Percentiles rank a stretch among this genome's conserved stretches.
Conservation (phyloP, 2,113 vertebrate genomes). For the Gambusia holbrooki region DNA sequence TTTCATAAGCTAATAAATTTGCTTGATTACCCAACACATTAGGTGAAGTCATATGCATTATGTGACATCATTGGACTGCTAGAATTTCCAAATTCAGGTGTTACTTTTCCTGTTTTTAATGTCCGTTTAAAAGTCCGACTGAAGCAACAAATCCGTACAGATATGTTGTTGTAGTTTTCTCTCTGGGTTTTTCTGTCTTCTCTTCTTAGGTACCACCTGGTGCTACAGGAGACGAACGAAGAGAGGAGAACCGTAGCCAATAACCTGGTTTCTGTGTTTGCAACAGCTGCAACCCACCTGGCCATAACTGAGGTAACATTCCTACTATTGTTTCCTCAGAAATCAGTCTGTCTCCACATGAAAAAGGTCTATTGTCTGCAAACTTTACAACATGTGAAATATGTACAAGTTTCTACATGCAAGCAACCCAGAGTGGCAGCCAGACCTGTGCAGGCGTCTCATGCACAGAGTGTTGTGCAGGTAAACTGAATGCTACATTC, state of each 20-base stretch:
- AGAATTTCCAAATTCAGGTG: background rate
- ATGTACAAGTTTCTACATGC: background rate
- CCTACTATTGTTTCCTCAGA: background rate
- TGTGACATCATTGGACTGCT: no score
- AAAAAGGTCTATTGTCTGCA: background rate
- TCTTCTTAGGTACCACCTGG: conserved; percentile 75
- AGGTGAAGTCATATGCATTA: no score
- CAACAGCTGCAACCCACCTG: conserved; percentile 71
- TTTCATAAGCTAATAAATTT: no score
- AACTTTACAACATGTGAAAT: background rate
- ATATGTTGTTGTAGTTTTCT: background rate
- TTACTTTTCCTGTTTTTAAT: background rate
- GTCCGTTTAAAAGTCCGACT: background rate
- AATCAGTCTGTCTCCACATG: background rate
- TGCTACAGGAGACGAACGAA: conserved; percentile 81
- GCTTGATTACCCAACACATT: no score
- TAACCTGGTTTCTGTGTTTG: conserved; percentile 73
- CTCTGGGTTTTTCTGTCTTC: background rate
- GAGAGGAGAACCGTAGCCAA: conserved; percentile 74
- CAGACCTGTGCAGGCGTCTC: no score
- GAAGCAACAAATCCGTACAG: background rate
- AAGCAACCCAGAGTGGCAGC: background rate
- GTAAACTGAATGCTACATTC: no score
- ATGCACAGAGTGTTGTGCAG: no score
- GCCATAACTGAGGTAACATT: conserved; percentile 72